Percentiles rank a stretch among this genome's conserved stretches.
Evolutionary conservation across 2,888 invertebrate genomes (phyloP).

Genomic region (Lordiphosa fenestrarum): DNA sequence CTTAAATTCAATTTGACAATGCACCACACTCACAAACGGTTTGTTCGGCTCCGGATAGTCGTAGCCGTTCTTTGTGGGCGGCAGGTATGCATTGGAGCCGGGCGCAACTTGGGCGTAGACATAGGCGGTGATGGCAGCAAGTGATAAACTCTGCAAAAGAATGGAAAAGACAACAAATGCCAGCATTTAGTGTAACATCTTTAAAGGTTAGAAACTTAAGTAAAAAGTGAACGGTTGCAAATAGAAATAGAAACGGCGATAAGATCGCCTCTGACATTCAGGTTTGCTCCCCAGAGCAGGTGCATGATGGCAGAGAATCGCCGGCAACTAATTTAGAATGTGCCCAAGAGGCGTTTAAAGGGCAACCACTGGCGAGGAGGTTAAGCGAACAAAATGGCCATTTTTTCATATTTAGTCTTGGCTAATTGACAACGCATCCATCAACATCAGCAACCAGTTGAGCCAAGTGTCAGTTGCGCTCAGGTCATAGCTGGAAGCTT

Average conservation of each 20-base stretch:
- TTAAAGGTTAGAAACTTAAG: slow-evolving; percentile 50
- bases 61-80: slow-evolving; percentile 86
- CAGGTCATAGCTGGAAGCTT: slow-evolving; percentile 8
- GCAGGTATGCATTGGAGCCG: slow-evolving; percentile 88
- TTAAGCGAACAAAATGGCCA: slow-evolving; percentile 37
- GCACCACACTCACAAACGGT: slow-evolving; percentile 74
- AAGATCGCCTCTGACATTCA: slow-evolving; percentile 73
- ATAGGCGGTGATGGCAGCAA: slow-evolving; percentile 72
- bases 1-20: slow-evolving; percentile 49
- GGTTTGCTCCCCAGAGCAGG: slow-evolving; percentile 30
- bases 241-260: slow-evolving; percentile 65
- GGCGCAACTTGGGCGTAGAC: slow-evolving; percentile 80
- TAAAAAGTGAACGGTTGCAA: slow-evolving; percentile 60
- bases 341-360: slow-evolving; percentile 50
- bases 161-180: slow-evolving; percentile 23
- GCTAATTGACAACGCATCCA: slow-evolving; percentile 39
- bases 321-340: slow-evolving; percentile 54
- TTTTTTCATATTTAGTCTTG: slow-evolving; percentile 27
- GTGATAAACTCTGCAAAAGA: slow-evolving; percentile 75
- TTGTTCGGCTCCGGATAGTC: slow-evolving; percentile 85
- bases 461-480: slow-evolving; percentile 1
- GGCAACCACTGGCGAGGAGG: slow-evolving; percentile 53
- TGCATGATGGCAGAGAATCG: slow-evolving; percentile 23
- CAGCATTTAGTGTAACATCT: slow-evolving; percentile 22
- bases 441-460: slow-evolving; percentile 2